These are phyloP conservation scores for Xenopus borealis DNA, from an alignment of 2,113 vertebrate genomes.

Conservation along the genomic window DNA sequence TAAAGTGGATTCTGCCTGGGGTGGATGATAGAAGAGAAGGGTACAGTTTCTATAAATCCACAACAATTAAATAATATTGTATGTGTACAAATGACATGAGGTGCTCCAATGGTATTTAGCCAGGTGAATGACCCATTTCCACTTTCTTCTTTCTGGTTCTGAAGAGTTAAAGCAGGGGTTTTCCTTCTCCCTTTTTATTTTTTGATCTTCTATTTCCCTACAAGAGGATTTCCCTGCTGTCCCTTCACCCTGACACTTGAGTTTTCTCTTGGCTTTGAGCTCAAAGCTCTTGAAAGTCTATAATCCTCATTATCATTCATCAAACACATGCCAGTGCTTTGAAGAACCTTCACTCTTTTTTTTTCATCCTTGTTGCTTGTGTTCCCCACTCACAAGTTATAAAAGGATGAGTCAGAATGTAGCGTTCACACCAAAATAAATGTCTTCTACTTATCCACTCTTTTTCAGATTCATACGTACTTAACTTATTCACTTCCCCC, in stretches of 20 bases:
- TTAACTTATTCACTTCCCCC: too few relatives aligned
- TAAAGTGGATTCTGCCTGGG: too few relatives aligned
- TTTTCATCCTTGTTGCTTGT: slow-evolving; percentile 4
- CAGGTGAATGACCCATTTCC: not conserved
- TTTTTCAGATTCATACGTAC: too few relatives aligned
- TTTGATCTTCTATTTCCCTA: not conserved
- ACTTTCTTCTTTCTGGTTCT: not conserved
- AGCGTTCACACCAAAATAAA: too few relatives aligned
- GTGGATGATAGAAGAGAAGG: too few relatives aligned
- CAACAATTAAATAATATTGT: too few relatives aligned
- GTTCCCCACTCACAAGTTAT: slow-evolving; percentile 1
- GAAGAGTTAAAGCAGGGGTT: not conserved
- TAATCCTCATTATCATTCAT: slow-evolving; percentile 39
- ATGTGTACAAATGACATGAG: too few relatives aligned
- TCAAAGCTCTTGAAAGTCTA: slow-evolving; percentile 30
- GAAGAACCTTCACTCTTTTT: slow-evolving; percentile 26
- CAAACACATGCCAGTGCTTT: slow-evolving; percentile 13
- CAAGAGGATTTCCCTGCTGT: slow-evolving; percentile 24
- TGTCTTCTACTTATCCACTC: too few relatives aligned
- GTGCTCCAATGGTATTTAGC: not conserved
- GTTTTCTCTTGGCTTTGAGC: slow-evolving; percentile 37
- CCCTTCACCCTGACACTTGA: slow-evolving; percentile 10
- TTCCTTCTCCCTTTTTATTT: not conserved
- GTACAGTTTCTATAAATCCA: too few relatives aligned
- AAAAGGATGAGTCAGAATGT: not conserved